Evolutionary conservation across 2,113 vertebrate genomes (phyloP).

Genomic region (Thalassoma bifasciatum): DNA sequence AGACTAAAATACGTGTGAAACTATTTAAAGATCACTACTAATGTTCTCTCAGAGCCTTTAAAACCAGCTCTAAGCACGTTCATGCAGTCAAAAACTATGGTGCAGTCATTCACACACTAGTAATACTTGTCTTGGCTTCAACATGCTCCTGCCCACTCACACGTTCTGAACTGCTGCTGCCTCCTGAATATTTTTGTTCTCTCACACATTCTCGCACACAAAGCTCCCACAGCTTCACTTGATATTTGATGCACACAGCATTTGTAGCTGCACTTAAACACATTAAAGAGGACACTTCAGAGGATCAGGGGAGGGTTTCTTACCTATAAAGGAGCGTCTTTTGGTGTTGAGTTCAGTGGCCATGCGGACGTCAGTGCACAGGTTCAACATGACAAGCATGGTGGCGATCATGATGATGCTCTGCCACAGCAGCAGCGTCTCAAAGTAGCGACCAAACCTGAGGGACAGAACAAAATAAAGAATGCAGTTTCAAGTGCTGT

Average conservation of each 20-base stretch:
- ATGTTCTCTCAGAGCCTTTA: too few species aligned
- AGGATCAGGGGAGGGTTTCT: slow-evolving; percentile 53
- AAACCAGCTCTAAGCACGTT: background rate
- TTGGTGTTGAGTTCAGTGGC: slow-evolving; percentile 88
- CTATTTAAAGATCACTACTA: too few species aligned
- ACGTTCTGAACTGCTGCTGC: background rate
- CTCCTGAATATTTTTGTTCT: background rate
- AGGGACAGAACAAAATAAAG: background rate
- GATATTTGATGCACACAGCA: background rate
- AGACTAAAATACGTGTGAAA: too few species aligned
- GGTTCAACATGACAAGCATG: slow-evolving; percentile 95
- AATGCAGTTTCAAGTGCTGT: background rate
- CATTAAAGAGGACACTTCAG: background rate
- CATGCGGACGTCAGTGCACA: slow-evolving; percentile 92
- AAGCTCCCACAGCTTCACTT: background rate
- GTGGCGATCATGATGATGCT: slow-evolving; percentile 95
- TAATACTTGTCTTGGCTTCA: background rate
- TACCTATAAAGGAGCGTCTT: slow-evolving; percentile 93
- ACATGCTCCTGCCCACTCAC: background rate
- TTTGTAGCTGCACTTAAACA: background rate
- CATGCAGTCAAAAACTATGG: background rate
- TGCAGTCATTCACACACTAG: background rate
- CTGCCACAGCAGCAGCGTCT: slow-evolving; percentile 93
- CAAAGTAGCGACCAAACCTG: slow-evolving; percentile 94
- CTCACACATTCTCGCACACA: background rate